Base-by-base conservation (phyloP, 2,888 invertebrate species). In the Aethes cnicana region DNA sequence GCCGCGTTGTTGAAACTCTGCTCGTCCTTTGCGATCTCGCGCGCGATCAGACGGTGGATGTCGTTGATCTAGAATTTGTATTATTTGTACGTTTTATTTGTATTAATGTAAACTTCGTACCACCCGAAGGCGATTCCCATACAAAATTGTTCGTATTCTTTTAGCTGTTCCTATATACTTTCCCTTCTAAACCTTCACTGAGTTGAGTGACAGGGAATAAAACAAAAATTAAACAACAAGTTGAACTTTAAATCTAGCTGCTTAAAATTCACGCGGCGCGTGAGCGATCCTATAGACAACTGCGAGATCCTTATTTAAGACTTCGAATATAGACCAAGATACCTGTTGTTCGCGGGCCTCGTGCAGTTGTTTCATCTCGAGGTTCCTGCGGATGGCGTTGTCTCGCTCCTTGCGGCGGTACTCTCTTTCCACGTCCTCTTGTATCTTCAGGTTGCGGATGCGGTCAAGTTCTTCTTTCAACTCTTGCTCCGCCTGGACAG, bases 351-450 rank as follows among this genome's bases (percentile, higher is more conserved):
- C 88, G 30, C 93, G 77, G 8, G 90, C 91, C 30, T 84, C 78
- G 50, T 90, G 90, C 52, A 93, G 68, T 20, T 78, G 74, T 57
- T 81, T 83, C 67, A 90, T 83, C 54, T 91, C 91, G 44, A 86
- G 83, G 59, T 91, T 87, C 56, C 90, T 85, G 65, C 90, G 92
- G 43, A 91, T 64, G 5, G 93, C 94, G 1, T 89, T 91, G 48
- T 91, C 91, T 20, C 91, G 86, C 74, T 95, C 94, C 53, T 90
- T 91, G 7, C 90, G 84, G 1, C 94, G 85, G 92, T 94, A 95
- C 62, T 93, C 92, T 7, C 93, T 82, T 69, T 95, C 95, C 14
- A 94, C 93, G 80, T 92, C 84, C 59, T 89, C 89, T 47, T 84
- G 87, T 21, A 89, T 90, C 75, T 90, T 90, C 49, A 90, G 65